Base-by-base conservation (phyloP, 92 coral and sea anemone genomes). In the Phenganax stokvisi region DNA sequence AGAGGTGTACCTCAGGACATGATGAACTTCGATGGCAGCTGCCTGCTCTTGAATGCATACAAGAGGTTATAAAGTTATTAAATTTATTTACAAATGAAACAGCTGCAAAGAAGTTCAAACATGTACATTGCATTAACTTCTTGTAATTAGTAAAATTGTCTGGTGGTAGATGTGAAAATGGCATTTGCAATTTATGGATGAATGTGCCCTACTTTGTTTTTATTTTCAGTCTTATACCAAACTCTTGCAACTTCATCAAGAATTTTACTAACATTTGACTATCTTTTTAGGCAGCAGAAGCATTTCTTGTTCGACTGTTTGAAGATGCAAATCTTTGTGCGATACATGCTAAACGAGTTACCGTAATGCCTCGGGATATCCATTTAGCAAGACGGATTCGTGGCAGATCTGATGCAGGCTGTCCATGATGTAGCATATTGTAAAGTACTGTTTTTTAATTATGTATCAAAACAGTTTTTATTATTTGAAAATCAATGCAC, bases 321-420 rank as follows among this genome's bases (percentile, higher is more conserved):
- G 92, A 89, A 79, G 94, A 93, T 91, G 93, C 98, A 97, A 93
- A 93, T 71, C 59, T 93, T 5, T 88, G 92, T 85, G 98, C 98
- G 12, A 87, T 93, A 75, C 98, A 93, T 81, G 98, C 98, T 13
- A 93, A 91, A 56, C 87, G 98, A 55, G 94, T 93, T 27, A 93
- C 98, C 8, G 83, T 93, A 9, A 93, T 93, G 98, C 98, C 98
- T 6, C 88, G 59, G 71, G 98, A 93, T 58, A 85, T 93, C 71
- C 98, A 93, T 76, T 88, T 93, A 4, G 97, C 98, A 58, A 87
- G 98, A 63, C 75, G 98, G 63, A 93, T 93, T 80, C 88, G 98
- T 71, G 98, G 98, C 69, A 77, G 97, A 57, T 83, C 86, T 61
- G 94, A 91, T 71, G 98, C 73, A 0, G 73, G 73, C 16, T 68